Evolutionary conservation across 2,888 invertebrate genomes (phyloP), one percentile per base, ranked within the genome.

Genomic region (Pristionchus mayeri): DNA sequence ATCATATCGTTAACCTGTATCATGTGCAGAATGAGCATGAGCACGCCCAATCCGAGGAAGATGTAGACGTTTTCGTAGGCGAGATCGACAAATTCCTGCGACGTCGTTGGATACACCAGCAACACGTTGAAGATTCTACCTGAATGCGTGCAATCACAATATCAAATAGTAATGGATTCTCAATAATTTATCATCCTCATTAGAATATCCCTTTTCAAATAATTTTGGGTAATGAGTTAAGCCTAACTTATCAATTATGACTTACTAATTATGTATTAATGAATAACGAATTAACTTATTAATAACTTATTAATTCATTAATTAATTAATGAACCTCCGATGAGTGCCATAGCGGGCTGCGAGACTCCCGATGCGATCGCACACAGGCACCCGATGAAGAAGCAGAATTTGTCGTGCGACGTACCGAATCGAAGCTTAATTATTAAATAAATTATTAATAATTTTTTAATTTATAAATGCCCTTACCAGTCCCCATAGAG

Each of bases 51-150:
- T 50, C 90, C 91, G n/a, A 90, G 84, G 87, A 90, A 91, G 40
- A 91, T 91, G 85, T 90, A 91, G 18, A 90, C 89, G 76, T 90
- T 89, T 67, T 90, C 88, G 84, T 89, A 89, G 13, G 90, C 90
- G 50, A 87, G 86, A 54, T 86, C 81, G 71, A 88, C 85, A 85
- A 91, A 91, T 75, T 89, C 86, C 40, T 87, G 86, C 11, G 79
- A 48, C 2, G 71, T 52, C 3, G 44, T 71, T 2, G 84, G 84
- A 67, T 90, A 89, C 11, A 89, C 87, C 54, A 91, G 87, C 24
- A 91, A 87, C 6, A 88, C 89, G 79, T 91, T 90, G 34, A 89
- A 87, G 48, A 90, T 87, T 6, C 91, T 88, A 85, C 91, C 91
- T 81, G 60, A n/a, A 44, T 44, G 3, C 7, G n/a, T n/a, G n/a